Conservation (phyloP, 2,797 vertebrate genomes). For the Squalus acanthias region DNA sequence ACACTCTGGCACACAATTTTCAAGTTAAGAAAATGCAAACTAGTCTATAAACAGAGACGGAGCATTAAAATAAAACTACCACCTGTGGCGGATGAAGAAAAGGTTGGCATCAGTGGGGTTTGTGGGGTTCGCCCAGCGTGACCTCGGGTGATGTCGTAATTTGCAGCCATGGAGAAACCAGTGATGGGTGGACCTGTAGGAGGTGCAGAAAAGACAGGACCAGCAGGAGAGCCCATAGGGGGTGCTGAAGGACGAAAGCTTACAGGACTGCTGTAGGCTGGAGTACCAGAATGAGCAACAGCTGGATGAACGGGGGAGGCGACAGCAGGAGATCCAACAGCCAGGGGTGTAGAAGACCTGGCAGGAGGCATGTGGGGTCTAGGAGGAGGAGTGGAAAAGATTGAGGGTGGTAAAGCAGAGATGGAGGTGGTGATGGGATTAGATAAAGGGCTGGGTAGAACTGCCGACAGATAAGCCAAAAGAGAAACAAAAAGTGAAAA, state of each 20-base stretch:
- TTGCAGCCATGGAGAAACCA: slow-evolving; percentile 66
- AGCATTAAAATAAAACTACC: slow-evolving; percentile 29
- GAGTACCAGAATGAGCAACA: slow-evolving; percentile 38
- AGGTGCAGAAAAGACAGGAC: slow-evolving; percentile 54
- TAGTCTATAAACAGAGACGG: neutral
- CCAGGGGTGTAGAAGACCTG: slow-evolving; percentile 49
- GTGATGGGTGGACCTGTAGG: slow-evolving; percentile 67
- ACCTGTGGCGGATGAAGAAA: slow-evolving; percentile 75
- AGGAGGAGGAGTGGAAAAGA: slow-evolving; percentile 48
- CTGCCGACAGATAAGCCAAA: slow-evolving; percentile 43
- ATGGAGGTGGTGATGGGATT: slow-evolving; percentile 48
- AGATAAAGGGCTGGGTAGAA: slow-evolving; percentile 56
- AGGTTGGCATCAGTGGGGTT: slow-evolving; percentile 85
- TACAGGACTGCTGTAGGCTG: slow-evolving; percentile 43
- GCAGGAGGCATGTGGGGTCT: slow-evolving; percentile 46
- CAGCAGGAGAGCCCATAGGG: slow-evolving; percentile 43
- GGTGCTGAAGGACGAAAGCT: slow-evolving; percentile 44
- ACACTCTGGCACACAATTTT: neutral
- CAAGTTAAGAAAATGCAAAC: neutral
- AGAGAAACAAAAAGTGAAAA: slow-evolving; percentile 40
- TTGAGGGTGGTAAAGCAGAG: slow-evolving; percentile 48
- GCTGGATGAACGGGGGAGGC: slow-evolving; percentile 34
- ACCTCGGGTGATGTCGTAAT: slow-evolving; percentile 86
- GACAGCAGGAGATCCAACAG: slow-evolving; percentile 38
- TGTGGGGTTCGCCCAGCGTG: slow-evolving; percentile 88